Percentiles rank a stretch among this genome's conserved stretches.
Conservation (phyloP, 2,113 vertebrate species). For the Xenopus borealis region DNA sequence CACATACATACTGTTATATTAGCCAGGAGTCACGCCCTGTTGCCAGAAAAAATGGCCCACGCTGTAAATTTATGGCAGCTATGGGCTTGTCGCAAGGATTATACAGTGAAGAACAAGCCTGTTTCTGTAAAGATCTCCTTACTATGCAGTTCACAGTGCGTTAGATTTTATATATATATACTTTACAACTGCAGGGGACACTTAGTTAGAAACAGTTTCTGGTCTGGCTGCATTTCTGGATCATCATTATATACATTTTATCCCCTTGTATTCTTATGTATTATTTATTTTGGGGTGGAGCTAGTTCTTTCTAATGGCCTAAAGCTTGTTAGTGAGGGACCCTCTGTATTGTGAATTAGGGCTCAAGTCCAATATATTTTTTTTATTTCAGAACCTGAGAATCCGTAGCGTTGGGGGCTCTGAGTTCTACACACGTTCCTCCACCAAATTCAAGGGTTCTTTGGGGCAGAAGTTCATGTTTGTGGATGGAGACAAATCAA, state of each 20-base stretch:
- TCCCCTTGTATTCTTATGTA: no score
- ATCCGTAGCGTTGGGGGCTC: constrained; percentile 74
- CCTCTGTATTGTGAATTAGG: not conserved
- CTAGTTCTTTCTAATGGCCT: not conserved
- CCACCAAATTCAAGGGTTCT: constrained; percentile 78
- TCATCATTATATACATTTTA: not conserved
- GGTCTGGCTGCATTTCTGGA: constrained; percentile 15
- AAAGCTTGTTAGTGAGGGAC: not conserved
- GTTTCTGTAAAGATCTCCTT: no score
- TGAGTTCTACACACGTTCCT: constrained; percentile 79
- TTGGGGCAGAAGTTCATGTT: constrained; percentile 95
- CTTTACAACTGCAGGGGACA: no score
- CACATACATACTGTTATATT: no score
- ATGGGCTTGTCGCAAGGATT: no score
- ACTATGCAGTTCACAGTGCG: no score
- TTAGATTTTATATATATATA: no score
- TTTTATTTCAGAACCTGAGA: constrained; percentile 75
- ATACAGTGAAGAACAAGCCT: no score
- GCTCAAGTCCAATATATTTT: not conserved
- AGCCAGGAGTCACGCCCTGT: no score
- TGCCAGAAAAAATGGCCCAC: no score
- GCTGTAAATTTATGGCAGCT: no score
- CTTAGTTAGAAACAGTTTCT: not conserved
- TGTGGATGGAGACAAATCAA: constrained; percentile 86
- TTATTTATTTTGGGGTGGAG: no score